Evolutionary conservation across 2,888 invertebrate genomes (phyloP), one percentile per base, ranked within the genome.

Genomic region (Agrochola circellaris): DNA sequence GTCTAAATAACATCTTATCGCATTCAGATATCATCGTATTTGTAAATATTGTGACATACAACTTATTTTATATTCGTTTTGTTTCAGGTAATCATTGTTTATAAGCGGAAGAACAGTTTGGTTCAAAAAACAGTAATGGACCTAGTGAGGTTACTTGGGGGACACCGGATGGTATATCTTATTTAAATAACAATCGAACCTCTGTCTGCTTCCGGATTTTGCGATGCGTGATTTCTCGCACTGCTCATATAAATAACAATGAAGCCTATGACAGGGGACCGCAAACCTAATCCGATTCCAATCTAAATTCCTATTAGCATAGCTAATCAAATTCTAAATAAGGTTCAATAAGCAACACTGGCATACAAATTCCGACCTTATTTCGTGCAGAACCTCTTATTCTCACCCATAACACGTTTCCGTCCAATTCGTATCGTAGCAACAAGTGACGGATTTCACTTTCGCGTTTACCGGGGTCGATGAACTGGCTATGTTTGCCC

Each of bases 361-460:
- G 90, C 88, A 89, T 91, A 89, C 89, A 81, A 92, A 92, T 89
- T 77, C 78, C 82, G 86, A 88, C 91, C 89, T 87, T 83, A 90
- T 90, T 90, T 80, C 75, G 77, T 66, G 75, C 51, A 80, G 64
- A 81, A 79, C 83, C 73, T 84, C 89, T 90, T 88, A 91, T 92
- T 91, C 88, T 70, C 56, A 93, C 77, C 89, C 92, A 79, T 82
- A 73, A 73, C 92, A 92, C 93, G 93, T 92, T 92, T 92, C 89
- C 90, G 90, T 89, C 88, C 88, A 89, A 89, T 87, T 91, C 89
- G 89, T 91, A 90, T 91, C 83, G 89, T 91, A 91, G 93, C 94
- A 94, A 94, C 93, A 94, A 94, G 94, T 94, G 94, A 94, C 90
- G 91, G 93, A 93, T 94, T 94, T 94, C 94, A 94, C 95, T 95